These are phyloP conservation scores for Egretta garzetta DNA, from an alignment of 2,113 vertebrate species.

Conservation along the genomic window DNA sequence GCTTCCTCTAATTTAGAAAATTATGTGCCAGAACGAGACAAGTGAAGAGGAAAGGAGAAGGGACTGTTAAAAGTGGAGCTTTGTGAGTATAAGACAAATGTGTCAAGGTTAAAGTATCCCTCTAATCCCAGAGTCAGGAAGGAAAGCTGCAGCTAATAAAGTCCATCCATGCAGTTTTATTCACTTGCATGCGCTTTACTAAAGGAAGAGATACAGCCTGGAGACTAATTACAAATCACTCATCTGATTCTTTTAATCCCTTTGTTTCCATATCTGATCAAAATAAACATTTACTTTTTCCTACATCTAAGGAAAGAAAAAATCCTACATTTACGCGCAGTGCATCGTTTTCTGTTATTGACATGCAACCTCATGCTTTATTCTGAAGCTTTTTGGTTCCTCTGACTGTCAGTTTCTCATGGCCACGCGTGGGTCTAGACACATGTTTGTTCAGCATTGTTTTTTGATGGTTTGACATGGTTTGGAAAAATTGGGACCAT, in stretches of 20 bases:
- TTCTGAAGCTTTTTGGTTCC: not conserved
- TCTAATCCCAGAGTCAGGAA: slow-evolving; percentile 70
- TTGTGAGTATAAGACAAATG: slow-evolving; percentile 54
- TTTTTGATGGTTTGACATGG: not conserved
- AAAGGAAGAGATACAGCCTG: slow-evolving; percentile 53
- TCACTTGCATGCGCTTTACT: slow-evolving; percentile 49
- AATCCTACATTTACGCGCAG: not conserved
- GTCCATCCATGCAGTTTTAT: slow-evolving; percentile 58
- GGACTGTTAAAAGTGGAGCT: slow-evolving; percentile 19
- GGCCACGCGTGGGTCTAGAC: not conserved
- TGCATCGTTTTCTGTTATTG: not conserved
- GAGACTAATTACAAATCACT: slow-evolving; percentile 80
- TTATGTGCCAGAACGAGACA: slow-evolving; percentile 43
- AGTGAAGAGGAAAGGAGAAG: slow-evolving; percentile 55
- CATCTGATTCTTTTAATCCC: slow-evolving; percentile 75
- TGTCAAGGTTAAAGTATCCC: slow-evolving; percentile 76
- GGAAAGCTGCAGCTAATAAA: slow-evolving; percentile 70
- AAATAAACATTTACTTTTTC: slow-evolving; percentile 46
- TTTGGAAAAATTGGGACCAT: not conserved
- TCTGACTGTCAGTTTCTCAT: not conserved
- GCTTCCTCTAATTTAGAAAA: slow-evolving; percentile 53
- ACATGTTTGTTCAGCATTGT: not conserved
- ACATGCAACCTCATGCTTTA: not conserved
- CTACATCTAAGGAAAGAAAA: not conserved
- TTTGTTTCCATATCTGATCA: slow-evolving; percentile 75